Conservation (phyloP, 1,140 invertebrate genomes). For the Myzus persicae region DNA sequence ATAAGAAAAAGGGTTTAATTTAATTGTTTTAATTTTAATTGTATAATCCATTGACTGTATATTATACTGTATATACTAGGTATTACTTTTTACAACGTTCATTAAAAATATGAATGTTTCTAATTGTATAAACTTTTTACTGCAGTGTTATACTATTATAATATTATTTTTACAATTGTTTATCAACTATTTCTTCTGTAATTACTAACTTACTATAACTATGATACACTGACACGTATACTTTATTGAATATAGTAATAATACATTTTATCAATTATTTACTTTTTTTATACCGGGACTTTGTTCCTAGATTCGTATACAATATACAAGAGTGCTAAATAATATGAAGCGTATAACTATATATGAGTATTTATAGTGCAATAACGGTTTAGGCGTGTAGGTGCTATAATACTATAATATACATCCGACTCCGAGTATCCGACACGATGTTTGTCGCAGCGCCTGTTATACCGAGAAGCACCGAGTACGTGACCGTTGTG, state of each 20-base stretch:
- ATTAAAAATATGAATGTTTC: not conserved
- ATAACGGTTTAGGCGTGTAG: not conserved
- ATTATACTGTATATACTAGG: not conserved
- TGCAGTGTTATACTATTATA: not conserved
- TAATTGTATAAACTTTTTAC: not conserved
- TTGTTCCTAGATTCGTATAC: not conserved
- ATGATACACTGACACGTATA: not conserved
- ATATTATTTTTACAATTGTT: not conserved
- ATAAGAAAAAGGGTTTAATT: not conserved
- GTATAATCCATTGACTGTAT: not conserved
- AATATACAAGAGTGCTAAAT: not conserved
- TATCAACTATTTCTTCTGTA: too few species aligned
- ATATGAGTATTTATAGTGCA: slow-evolving; percentile 6
- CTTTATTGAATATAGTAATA: too few species aligned
- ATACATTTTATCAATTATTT: too few species aligned
- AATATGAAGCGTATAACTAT: not conserved
- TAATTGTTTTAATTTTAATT: not conserved
- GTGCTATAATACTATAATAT: slow-evolving; percentile 8
- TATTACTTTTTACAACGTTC: not conserved
- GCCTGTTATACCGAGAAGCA: not conserved
- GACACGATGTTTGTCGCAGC: slow-evolving; percentile 22
- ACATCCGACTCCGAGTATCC: not conserved
- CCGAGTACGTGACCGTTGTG: slow-evolving; percentile 1
- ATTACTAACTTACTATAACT: too few species aligned
- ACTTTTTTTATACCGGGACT: not conserved